Base-by-base conservation (phyloP, 2,888 invertebrate species). In the Drosophila diplacantha region DNA sequence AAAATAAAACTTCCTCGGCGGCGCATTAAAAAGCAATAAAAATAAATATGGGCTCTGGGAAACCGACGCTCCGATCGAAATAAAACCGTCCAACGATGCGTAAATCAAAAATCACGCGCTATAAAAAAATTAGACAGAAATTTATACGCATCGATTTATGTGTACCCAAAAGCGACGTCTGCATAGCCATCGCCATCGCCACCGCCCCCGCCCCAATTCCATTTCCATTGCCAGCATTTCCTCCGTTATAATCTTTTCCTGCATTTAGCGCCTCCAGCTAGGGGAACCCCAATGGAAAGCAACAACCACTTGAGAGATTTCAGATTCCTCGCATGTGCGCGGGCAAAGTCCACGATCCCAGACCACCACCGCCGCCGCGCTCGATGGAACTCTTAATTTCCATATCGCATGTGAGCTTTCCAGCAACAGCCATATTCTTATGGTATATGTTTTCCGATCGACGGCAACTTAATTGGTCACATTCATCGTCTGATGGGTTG, bases 21-120 rank as follows among this genome's bases (percentile, higher is more conserved):
- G 73, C 78, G 85, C 85, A 84, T 84, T 83, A 84, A 84, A 84
- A 82, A 82, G 78, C 85, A 82, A 81, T 84, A 83, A 84, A 78
- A 83, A 84, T 74, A 84, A 80, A 75, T 72, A 74, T 67, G 74
- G 67, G 64, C 77, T 58, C 69, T 70, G 81, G 74, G 75, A 74
- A 69, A 66, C 46, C 63, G 57, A 46, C 47, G 65, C 69, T 60
- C 37, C 71, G 64, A 73, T 73, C 71, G 73, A 75, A 78, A 73
- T 72, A 72, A 82, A 83, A 81, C 74, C 65, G 74, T 79, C 79
- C 49, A 80, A 81, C 73, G 72, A 69, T 59, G 74, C 75, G 81
- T 84, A 84, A 84, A 84, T 84, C 84, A 84, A 84, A 84, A 82
- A 75, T 74, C 72, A 74, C 73, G 71, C 72, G 72, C 68, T 59